phyloP scores from a whole-genome alignment of 30 jellyfish, hydroid and myxozoan species.

The Calvadosia cruxmelitensis region DNA sequence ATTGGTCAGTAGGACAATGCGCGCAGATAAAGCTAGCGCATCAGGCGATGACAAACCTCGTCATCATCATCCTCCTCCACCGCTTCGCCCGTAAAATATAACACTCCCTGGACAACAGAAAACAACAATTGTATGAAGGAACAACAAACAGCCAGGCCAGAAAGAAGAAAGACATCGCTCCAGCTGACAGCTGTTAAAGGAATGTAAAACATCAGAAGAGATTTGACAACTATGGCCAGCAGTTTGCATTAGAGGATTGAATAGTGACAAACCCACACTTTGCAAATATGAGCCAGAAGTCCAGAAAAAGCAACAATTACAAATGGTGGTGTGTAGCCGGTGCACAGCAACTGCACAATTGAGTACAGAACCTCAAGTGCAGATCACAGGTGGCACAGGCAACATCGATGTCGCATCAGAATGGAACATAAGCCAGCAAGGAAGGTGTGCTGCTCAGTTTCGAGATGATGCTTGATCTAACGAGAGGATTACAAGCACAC shows the following conservation, averaged over 20 bases:
- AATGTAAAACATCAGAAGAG: too few species aligned
- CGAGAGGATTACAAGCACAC: neutral
- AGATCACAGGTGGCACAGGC: neutral
- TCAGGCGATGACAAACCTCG: conserved; percentile 35
- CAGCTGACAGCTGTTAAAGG: too few species aligned
- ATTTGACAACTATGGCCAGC: too few species aligned
- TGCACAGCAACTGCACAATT: too few species aligned
- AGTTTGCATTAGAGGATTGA: neutral
- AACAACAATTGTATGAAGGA: too few species aligned
- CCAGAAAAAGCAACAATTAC: too few species aligned
- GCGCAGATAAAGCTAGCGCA: too few species aligned
- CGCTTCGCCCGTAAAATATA: conserved; percentile 92
- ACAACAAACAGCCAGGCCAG: too few species aligned
- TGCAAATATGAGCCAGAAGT: too few species aligned
- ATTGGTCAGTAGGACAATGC: neutral
- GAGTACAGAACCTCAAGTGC: neutral
- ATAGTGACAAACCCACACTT: too few species aligned
- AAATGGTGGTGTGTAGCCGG: too few species aligned
- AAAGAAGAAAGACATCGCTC: too few species aligned
- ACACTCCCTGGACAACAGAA: conserved; percentile 74
- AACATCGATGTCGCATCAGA: neutral
- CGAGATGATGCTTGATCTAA: conserved; percentile 2
- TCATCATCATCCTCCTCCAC: conserved; percentile 85
- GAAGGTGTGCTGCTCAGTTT: neutral
- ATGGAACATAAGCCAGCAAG: neutral